Evolutionary conservation across 2,888 invertebrate genomes (phyloP).

Genomic region (Perdita meconis): DNA sequence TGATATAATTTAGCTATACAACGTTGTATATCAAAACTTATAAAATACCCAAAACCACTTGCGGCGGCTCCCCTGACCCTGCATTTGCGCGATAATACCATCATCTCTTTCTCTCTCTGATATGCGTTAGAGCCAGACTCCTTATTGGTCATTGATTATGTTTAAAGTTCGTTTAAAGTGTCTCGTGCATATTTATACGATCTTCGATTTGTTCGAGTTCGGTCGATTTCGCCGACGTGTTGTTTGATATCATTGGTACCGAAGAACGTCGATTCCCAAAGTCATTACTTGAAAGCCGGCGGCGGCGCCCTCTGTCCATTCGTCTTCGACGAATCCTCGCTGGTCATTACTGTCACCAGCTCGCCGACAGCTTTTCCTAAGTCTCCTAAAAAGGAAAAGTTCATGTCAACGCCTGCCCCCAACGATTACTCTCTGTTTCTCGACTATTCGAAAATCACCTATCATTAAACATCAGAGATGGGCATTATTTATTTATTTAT

Average conservation of each 20-base stretch:
- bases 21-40: slow-evolving; percentile 83
- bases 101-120: too few relatives aligned
- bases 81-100: slow-evolving; percentile 67
- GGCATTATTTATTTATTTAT: too few relatives aligned
- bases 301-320: slow-evolving; percentile 81
- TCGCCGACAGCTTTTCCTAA: slow-evolving; percentile 94
- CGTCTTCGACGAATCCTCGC: slow-evolving; percentile 86
- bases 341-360: slow-evolving; percentile 94
- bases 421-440: not conserved
- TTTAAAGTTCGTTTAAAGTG: slow-evolving; percentile 57
- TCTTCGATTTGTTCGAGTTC: slow-evolving; percentile 27
- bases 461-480: not conserved
- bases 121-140: slow-evolving; percentile 83
- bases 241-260: slow-evolving; percentile 33
- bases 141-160: slow-evolving; percentile 79
- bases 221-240: not conserved
- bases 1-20: slow-evolving; percentile 79
- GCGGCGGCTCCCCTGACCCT: slow-evolving; percentile 75
- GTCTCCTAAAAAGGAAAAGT: slow-evolving; percentile 87
- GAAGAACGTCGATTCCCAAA: slow-evolving; percentile 12
- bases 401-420: not conserved
- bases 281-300: slow-evolving; percentile 80
- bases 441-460: slow-evolving; percentile 1
- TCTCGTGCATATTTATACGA: slow-evolving; percentile 11
- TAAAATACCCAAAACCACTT: slow-evolving; percentile 83